Evolutionary conservation across 2,888 invertebrate species (phyloP).

Genomic region (Scrobipalpa atriplicella): DNA sequence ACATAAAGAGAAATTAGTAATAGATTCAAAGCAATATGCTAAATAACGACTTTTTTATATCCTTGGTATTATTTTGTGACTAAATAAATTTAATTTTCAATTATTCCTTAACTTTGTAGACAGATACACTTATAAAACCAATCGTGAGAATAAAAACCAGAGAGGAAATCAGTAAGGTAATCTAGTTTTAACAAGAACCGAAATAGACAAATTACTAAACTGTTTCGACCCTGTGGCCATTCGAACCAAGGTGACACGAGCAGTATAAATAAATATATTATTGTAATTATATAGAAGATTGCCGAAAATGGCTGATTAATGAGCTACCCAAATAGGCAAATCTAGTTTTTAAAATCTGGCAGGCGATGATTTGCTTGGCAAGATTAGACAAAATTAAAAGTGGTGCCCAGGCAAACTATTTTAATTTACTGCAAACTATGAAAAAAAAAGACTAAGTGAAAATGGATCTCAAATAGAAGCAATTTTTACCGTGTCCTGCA

Average conservation of each 20-base stretch:
- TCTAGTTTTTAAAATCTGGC: neutral
- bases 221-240: constrained; percentile 12
- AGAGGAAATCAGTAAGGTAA: neutral
- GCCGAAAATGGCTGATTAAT: neutral
- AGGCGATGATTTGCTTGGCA: neutral
- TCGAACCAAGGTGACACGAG: constrained; percentile 11
- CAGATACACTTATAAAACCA: too few species aligned
- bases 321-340: neutral
- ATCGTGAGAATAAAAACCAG: too few species aligned
- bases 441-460: neutral
- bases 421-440: neutral
- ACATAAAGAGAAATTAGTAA: too few species aligned
- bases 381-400: neutral
- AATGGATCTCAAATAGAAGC: too few species aligned
- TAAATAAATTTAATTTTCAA: too few species aligned
- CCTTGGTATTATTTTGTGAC: too few species aligned
- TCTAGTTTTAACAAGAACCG: neutral
- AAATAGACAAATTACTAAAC: neutral
- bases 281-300: constrained; percentile 8
- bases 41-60: too few species aligned
- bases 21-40: too few species aligned
- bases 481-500: too few species aligned
- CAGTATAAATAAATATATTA: constrained; percentile 15
- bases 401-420: neutral
- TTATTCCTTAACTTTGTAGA: too few species aligned